These are phyloP conservation scores for Oscheius sp. DNA, from an alignment of 1,140 invertebrate species.

Conservation along the genomic window DNA sequence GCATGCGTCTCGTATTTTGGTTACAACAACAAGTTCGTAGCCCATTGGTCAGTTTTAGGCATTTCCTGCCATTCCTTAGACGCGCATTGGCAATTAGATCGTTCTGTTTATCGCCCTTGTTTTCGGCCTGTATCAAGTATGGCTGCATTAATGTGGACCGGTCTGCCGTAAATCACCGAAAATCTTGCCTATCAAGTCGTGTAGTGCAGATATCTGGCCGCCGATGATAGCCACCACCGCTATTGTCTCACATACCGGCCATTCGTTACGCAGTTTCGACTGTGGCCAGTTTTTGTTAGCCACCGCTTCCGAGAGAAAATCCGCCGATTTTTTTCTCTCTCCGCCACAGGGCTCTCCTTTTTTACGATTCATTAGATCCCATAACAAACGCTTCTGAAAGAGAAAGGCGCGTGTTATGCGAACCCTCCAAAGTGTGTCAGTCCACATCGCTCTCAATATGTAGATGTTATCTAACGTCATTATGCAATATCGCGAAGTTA, in stretches of 20 bases:
- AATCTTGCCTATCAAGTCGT: slow-evolving; percentile 5
- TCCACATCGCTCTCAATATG: neutral
- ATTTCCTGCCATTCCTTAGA: no score
- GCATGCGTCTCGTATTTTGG: no score
- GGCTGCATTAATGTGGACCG: no score
- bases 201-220: neutral
- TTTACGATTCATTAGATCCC: neutral
- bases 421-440: slow-evolving; percentile 6
- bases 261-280: slow-evolving; percentile 11
- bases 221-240: neutral
- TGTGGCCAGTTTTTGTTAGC: neutral
- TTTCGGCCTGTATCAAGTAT: no score
- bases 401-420: no score
- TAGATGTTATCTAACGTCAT: neutral
- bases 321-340: neutral
- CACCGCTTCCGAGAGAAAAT: neutral
- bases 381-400: no score
- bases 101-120: no score
- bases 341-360: neutral
- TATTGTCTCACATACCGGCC: slow-evolving; percentile 11
- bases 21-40: no score
- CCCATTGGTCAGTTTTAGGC: no score
- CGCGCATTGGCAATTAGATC: no score
- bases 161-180: slow-evolving; percentile 2
- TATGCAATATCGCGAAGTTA: neutral